phyloP scores from a whole-genome alignment of 2,113 vertebrate species.

The Zeus faber region DNA sequence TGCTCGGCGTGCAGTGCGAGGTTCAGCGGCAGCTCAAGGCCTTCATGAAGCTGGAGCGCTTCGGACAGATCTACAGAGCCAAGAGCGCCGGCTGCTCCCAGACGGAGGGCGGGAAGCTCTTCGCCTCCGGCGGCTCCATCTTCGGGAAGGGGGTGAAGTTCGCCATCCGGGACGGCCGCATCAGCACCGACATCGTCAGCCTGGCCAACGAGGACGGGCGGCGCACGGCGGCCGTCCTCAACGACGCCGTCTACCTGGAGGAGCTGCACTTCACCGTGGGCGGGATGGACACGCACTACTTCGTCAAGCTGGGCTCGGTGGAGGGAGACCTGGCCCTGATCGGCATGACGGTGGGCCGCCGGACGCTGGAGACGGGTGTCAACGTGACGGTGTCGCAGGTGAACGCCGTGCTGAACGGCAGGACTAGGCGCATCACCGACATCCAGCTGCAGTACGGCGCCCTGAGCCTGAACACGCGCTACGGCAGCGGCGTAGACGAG shows the following conservation, averaged over 20 bases:
- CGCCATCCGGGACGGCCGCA: conserved; percentile 85
- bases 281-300: conserved; percentile 91
- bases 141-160: conserved; percentile 95
- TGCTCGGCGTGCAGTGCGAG: conserved; percentile 94
- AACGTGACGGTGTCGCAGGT: conserved; percentile 96
- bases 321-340: conserved; percentile 89
- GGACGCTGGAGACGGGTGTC: conserved; percentile 92
- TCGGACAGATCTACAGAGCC: conserved; percentile 86
- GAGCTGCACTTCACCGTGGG: conserved; percentile 91
- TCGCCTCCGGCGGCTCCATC: conserved; percentile 86
- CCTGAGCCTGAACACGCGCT: conserved; percentile 88
- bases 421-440: conserved; percentile 96
- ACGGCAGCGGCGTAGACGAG: conserved; percentile 90
- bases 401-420: conserved; percentile 87
- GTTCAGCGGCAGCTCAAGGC: conserved; percentile 97
- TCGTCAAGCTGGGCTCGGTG: conserved; percentile 87
- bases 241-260: conserved; percentile 89
- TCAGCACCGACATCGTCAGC: conserved; percentile 93
- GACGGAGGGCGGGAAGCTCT: conserved; percentile 76
- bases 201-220: conserved; percentile 92
- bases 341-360: conserved; percentile 89
- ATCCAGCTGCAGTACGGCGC: conserved; percentile 86
- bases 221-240: conserved; percentile 87
- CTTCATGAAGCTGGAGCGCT: conserved; percentile 92
- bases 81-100: conserved; percentile 85